phyloP scores from a whole-genome alignment of 2,113 vertebrate genomes.

The Sebastes schlegelii region DNA sequence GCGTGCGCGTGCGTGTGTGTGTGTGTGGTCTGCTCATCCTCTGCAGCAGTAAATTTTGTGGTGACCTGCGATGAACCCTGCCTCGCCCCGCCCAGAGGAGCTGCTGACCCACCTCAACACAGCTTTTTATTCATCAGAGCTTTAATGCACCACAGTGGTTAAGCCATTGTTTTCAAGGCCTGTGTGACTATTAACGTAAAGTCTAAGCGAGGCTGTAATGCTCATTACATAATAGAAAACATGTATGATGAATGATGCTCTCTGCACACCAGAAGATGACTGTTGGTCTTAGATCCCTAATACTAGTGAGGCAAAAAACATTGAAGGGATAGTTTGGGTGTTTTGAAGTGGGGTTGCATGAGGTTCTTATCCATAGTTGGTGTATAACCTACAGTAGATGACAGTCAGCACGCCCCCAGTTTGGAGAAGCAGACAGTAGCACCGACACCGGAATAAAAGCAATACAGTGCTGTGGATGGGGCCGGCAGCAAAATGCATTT shows the following conservation, averaged over 20 bases:
- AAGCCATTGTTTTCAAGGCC: neutral
- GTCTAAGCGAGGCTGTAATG: constrained; percentile 1
- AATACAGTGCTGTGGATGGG: too few species aligned
- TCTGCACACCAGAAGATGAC: neutral
- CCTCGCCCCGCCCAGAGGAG: constrained; percentile 22
- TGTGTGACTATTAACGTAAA: neutral
- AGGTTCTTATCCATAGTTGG: too few species aligned
- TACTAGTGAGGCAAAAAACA: neutral
- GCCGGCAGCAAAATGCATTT: too few species aligned
- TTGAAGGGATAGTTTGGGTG: too few species aligned
- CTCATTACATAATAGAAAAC: neutral
- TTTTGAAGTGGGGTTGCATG: too few species aligned
- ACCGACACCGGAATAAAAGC: too few species aligned
- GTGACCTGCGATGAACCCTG: constrained; percentile 30
- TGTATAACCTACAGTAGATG: too few species aligned
- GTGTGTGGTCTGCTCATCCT: constrained; percentile 11
- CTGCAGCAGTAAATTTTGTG: constrained; percentile 36
- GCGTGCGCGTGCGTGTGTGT: constrained; percentile 9
- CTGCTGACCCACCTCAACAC: constrained; percentile 50
- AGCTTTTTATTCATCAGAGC: constrained; percentile 19
- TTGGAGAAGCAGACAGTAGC: too few species aligned
- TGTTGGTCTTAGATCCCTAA: neutral
- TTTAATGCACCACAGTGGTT: neutral
- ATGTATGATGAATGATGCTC: neutral
- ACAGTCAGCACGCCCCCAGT: too few species aligned